phyloP scores from a whole-genome alignment of 2,888 invertebrate species.

The Drosophila mimica region DNA sequence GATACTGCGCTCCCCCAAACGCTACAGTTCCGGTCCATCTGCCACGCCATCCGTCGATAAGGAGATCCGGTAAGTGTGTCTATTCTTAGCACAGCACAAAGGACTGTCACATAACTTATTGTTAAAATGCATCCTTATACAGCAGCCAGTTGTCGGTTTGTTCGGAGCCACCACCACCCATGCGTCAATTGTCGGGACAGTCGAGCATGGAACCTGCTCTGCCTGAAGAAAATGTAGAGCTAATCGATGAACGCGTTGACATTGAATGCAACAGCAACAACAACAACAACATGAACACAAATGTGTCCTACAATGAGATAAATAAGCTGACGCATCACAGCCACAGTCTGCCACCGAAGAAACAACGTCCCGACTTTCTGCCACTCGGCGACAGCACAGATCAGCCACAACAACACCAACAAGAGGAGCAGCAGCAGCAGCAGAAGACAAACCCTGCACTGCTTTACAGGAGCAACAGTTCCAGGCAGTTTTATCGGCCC shows the following conservation, averaged over 20 bases:
- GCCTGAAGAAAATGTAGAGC: conserved; percentile 81
- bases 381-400: conserved; percentile 60
- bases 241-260: conserved; percentile 56
- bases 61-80: conserved; percentile 82
- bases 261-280: conserved; percentile 8
- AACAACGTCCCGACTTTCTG: conserved; percentile 81
- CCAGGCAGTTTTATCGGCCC: conserved; percentile 83
- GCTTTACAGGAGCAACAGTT: conserved; percentile 84
- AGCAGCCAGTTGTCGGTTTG: conserved; percentile 84
- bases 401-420: conserved; percentile 12
- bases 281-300: conserved; percentile 15
- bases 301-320: conserved; percentile 48
- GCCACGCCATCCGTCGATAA: conserved; percentile 85
- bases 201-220: conserved; percentile 85
- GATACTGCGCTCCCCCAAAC: conserved; percentile 82
- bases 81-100: conserved; percentile 6
- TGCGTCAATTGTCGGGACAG: conserved; percentile 84
- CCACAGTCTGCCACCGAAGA: conserved; percentile 70
- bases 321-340: conserved; percentile 53
- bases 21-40: conserved; percentile 82
- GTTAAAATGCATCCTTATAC: background rate
- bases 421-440: conserved; percentile 5
- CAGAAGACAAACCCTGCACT: conserved; percentile 40
- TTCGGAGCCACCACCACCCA: conserved; percentile 82
- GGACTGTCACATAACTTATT: conserved; percentile 10